These are phyloP conservation scores for Rhodophaea formosa DNA, from an alignment of 2,888 invertebrate species.

Conservation along the genomic window DNA sequence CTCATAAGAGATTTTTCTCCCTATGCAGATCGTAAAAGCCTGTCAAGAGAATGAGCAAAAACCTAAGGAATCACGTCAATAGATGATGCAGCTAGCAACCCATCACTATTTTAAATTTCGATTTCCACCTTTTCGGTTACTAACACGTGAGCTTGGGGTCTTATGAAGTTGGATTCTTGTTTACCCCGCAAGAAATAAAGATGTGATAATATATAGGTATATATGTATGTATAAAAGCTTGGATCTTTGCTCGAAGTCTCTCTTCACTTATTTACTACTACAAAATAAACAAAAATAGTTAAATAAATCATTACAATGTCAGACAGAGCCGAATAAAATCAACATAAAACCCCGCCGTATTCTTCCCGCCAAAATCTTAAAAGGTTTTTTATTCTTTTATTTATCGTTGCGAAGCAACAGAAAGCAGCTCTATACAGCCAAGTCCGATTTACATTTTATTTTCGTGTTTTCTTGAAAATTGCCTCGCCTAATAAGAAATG, in stretches of 20 bases:
- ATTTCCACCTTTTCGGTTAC: no score
- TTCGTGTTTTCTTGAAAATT: conserved; percentile 7
- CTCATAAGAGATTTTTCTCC: no score
- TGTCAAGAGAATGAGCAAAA: no score
- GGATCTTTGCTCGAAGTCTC: neutral
- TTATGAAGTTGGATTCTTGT: no score
- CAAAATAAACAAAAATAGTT: neutral
- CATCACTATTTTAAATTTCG: no score
- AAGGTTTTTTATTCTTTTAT: conserved; percentile 10
- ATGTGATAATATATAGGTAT: no score
- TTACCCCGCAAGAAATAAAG: no score
- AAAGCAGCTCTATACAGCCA: neutral
- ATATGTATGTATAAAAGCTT: no score
- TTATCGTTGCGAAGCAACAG: conserved; percentile 4
- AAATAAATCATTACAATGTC: neutral
- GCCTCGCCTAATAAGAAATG: conserved; percentile 9
- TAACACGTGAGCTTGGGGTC: no score
- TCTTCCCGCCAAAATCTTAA: conserved; percentile 7
- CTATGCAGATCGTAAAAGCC: no score
- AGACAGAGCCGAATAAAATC: conserved; percentile 4
- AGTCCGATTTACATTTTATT: conserved; percentile 13
- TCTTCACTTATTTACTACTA: neutral
- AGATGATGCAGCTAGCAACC: no score
- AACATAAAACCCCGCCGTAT: conserved; percentile 9
- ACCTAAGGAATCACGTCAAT: no score